A percentile compares a stretch with the other conserved stretches of the same genome.
Conservation (phyloP, 2,797 vertebrate species). For the Poecilia gillii region DNA sequence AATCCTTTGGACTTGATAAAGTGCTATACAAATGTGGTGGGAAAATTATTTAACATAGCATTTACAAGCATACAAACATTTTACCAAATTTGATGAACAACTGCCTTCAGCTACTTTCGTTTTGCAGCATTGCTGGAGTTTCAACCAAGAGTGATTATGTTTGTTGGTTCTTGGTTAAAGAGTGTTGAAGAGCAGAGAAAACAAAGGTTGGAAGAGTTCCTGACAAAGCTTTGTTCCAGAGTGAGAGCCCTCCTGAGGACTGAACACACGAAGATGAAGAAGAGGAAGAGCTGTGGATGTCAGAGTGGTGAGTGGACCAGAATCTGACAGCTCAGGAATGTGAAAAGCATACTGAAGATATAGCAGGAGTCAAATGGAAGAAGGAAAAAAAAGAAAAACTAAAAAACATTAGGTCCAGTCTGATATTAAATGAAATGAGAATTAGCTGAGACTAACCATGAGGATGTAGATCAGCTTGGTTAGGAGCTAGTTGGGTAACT, state of each 20-base stretch:
- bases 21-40: too few species aligned
- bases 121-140: neutral
- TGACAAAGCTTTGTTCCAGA: conserved; percentile 57
- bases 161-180: conserved; percentile 29
- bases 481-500: too few species aligned
- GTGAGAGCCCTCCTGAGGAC: conserved; percentile 40
- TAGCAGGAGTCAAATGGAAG: conserved; percentile 34
- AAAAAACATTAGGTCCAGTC: neutral
- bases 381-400: conserved; percentile 6
- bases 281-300: conserved; percentile 33
- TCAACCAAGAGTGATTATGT: neutral
- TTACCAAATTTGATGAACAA: neutral
- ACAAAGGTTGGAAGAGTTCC: conserved; percentile 41
- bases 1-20: too few species aligned
- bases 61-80: too few species aligned
- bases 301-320: conserved; percentile 36
- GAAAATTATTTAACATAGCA: too few species aligned
- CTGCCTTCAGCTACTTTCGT: neutral
- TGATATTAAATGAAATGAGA: neutral
- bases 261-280: conserved; percentile 38
- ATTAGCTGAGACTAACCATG: too few species aligned
- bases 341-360: conserved; percentile 49
- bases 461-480: too few species aligned
- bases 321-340: conserved; percentile 42
- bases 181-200: conserved; percentile 27